These are phyloP conservation scores for Chiloscyllium punctatum DNA, from an alignment of 2,797 vertebrate genomes.

Conservation along the genomic window DNA sequence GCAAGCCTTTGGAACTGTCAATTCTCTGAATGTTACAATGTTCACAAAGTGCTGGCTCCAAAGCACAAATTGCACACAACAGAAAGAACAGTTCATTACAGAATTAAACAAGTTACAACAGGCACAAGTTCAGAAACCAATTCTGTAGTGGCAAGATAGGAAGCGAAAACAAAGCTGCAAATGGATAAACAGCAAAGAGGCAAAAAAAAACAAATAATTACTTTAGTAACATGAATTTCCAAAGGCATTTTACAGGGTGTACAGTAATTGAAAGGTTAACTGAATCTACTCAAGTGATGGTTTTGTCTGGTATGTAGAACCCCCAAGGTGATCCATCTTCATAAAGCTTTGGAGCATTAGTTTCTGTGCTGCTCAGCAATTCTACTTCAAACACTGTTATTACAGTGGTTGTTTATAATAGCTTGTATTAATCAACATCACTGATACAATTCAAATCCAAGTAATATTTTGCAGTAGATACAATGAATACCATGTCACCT, in stretches of 20 bases:
- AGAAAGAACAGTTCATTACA: not conserved
- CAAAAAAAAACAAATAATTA: not conserved
- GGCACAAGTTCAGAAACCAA: not conserved
- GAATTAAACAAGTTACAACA: not conserved
- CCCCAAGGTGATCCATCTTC: constrained; percentile 8
- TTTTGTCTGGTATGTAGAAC: not conserved
- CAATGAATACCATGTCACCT: not conserved
- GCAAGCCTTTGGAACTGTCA: too few species aligned
- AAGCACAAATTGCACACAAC: too few species aligned
- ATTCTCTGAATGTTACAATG: too few species aligned
- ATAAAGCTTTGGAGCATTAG: not conserved
- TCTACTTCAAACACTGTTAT: not conserved
- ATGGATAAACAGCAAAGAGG: not conserved
- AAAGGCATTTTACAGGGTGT: not conserved
- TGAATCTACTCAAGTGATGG: constrained; percentile 1
- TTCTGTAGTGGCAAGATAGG: not conserved
- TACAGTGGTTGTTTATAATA: not conserved
- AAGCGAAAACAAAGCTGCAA: not conserved
- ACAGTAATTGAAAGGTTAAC: not conserved
- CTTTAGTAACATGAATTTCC: not conserved
- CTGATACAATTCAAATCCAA: not conserved
- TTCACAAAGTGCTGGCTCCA: too few species aligned
- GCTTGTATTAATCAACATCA: not conserved
- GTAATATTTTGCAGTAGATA: not conserved
- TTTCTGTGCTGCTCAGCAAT: not conserved